A percentile compares a stretch with the other conserved stretches of the same genome.
phyloP scores from a whole-genome alignment of 1,140 invertebrate genomes.

The Harpegnathos saltator region DNA sequence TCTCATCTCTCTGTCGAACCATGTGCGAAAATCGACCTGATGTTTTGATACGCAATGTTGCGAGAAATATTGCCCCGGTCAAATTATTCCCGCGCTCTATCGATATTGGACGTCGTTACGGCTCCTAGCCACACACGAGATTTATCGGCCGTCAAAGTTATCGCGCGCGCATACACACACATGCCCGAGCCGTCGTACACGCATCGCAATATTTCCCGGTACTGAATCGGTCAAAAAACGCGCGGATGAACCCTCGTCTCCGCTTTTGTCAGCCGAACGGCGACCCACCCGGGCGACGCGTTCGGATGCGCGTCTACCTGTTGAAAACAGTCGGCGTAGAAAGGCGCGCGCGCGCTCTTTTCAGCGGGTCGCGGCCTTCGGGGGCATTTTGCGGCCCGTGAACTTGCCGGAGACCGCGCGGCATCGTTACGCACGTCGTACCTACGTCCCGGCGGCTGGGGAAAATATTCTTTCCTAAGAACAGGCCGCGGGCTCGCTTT shows the following conservation, averaged over 20 bases:
- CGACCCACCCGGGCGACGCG: background rate
- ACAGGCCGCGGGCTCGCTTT: conserved; percentile 67
- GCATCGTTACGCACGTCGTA: no score
- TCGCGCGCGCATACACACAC: background rate
- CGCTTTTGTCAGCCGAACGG: conserved; percentile 13
- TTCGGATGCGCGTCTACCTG: conserved; percentile 44
- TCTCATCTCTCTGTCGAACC: no score
- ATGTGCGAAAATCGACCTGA: no score
- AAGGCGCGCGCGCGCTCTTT: conserved; percentile 8
- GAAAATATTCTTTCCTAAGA: conserved; percentile 74
- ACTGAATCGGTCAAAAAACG: background rate
- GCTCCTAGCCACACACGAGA: no score
- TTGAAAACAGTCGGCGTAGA: conserved; percentile 34
- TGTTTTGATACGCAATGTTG: no score
- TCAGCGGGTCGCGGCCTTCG: conserved; percentile 17
- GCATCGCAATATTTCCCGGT: background rate
- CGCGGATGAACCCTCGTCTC: background rate
- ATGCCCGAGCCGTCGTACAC: background rate
- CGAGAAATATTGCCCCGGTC: no score
- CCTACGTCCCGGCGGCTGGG: background rate
- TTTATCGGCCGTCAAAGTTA: background rate
- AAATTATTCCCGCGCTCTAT: background rate
- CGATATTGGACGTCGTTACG: no score
- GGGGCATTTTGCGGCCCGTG: conserved; percentile 10
- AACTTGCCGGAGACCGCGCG: background rate